A percentile compares a stretch with the other conserved stretches of the same genome.
These are phyloP conservation scores for Myodes glareolus DNA, from an alignment of 2,113 vertebrate genomes.

Conservation along the genomic window DNA sequence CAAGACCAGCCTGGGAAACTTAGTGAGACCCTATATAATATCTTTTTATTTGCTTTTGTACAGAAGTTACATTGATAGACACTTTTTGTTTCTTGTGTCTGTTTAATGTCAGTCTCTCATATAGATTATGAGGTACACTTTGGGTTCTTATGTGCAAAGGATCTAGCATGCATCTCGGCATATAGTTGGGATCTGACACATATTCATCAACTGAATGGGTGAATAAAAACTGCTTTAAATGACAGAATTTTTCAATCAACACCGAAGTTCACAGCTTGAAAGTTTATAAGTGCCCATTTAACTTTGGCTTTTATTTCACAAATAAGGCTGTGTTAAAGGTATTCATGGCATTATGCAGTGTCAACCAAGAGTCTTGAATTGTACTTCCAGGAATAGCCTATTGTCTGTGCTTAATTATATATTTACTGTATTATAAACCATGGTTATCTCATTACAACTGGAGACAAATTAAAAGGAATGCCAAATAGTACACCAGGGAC, in stretches of 20 bases:
- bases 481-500: slow-evolving; percentile 82
- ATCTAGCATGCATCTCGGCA: neutral
- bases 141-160: neutral
- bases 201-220: slow-evolving; percentile 28
- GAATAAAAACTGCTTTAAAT: neutral
- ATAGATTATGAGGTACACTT: neutral
- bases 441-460: slow-evolving; percentile 75
- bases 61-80: neutral
- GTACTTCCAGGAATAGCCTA: neutral
- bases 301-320: slow-evolving; percentile 36
- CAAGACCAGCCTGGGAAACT: neutral
- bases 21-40: neutral
- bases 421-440: slow-evolving; percentile 76
- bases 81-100: neutral
- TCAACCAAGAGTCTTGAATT: neutral
- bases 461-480: slow-evolving; percentile 80
- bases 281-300: slow-evolving; percentile 41
- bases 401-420: slow-evolving; percentile 50
- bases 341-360: slow-evolving; percentile 2
- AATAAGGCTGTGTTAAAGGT: neutral
- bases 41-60: neutral
- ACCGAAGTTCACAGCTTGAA: neutral
- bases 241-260: neutral
- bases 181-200: neutral
- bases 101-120: neutral